These are phyloP conservation scores for Holotrichia oblita DNA, from an alignment of 1,140 invertebrate genomes.

Conservation along the genomic window DNA sequence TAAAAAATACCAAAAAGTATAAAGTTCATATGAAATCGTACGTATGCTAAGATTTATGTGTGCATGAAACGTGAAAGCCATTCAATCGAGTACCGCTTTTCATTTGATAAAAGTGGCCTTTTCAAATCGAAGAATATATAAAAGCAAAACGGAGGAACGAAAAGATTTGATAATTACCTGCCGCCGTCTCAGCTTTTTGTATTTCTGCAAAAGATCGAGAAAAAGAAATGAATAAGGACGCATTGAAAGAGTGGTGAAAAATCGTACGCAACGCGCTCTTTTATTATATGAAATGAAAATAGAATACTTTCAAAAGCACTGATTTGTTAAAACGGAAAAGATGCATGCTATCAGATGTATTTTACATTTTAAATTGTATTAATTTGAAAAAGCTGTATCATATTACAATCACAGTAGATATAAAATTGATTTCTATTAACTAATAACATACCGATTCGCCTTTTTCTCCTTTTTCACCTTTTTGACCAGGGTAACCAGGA, in stretches of 20 bases:
- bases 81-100: slow-evolving; percentile 2
- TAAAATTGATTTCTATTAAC: neutral
- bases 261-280: neutral
- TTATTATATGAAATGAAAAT: neutral
- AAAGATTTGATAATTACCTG: slow-evolving; percentile 73
- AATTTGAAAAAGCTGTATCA: neutral
- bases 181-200: slow-evolving; percentile 88
- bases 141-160: slow-evolving; percentile 44
- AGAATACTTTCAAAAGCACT: neutral
- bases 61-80: slow-evolving; percentile 11
- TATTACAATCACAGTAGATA: neutral
- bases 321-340: neutral
- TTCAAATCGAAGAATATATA: slow-evolving; percentile 44
- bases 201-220: slow-evolving; percentile 73
- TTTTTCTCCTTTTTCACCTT: slow-evolving; percentile 91
- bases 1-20: slow-evolving; percentile 58
- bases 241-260: slow-evolving; percentile 18
- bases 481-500: slow-evolving; percentile 87
- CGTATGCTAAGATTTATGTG: slow-evolving; percentile 1
- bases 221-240: slow-evolving; percentile 50
- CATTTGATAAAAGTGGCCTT: slow-evolving; percentile 24
- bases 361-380: neutral
- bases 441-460: slow-evolving; percentile 85
- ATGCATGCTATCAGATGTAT: neutral
- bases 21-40: slow-evolving; percentile 31